Base-by-base conservation (phyloP, 2,888 invertebrate genomes). In the Rhopalosiphum nymphaeae region DNA sequence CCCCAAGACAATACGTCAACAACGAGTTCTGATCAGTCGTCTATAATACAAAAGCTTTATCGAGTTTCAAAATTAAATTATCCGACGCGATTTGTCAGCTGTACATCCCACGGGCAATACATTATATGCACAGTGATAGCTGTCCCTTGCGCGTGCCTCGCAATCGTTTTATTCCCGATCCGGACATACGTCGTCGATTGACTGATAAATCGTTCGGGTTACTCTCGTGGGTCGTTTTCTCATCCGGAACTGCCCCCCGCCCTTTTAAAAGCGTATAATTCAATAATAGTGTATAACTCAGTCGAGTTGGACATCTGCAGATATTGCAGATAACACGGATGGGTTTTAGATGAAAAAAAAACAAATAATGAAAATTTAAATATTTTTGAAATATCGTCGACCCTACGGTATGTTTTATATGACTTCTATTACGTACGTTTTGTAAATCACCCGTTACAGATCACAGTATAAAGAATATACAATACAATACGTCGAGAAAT, bases 181-280 rank as follows among this genome's bases (percentile, higher is more conserved):
- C 78, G 9, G 78, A 78, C 78, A 78, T 78, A 78, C 78, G 78
- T 78, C 78, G 78, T 78, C 78, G 36, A 78, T 78, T 78, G 78
- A 78, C 78, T 78, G 78, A 78, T 78, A 78, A 78, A 78, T 78
- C 21, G 78, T 78, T 78, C 21, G 78, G 78, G 78, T 78, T 36
- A 36, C 36, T 78, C 78, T 78, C 78, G 36, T 9, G 36, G 78
- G 78, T 78, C 78, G 78, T 78, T 78, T 78, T 78, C 2, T 78
- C 3, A 9, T 36, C 36, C 36, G 2, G 21, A 16, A 53, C 53
- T 53, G 4, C 53, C 53, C 5, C n/a, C 36, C 36, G 16, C 21
- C 67, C 16, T 21, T 78, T 78, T 78, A 21, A 78, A 36, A 36
- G 78, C 9, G 78, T 78, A 36, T 78, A 78, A 78, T 78, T 78